Conservation (phyloP, 2,797 vertebrate species). For the Spatula versicolor region DNA sequence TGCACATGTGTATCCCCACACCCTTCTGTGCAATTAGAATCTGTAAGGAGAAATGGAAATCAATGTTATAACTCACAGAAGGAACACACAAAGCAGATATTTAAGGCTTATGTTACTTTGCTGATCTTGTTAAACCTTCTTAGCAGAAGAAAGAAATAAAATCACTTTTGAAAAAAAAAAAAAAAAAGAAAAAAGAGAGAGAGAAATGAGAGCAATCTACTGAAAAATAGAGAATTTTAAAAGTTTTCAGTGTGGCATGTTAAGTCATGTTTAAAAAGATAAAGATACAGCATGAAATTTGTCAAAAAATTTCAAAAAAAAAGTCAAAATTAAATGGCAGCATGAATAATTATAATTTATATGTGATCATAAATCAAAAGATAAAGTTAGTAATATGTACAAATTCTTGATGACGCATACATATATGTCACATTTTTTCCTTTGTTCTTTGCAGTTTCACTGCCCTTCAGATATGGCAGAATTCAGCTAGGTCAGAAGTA, state of each 20-base stretch:
- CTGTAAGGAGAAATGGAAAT: slow-evolving; percentile 26
- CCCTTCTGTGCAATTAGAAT: slow-evolving; percentile 25
- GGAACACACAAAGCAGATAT: not conserved
- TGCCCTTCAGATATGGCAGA: not conserved
- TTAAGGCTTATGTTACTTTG: not conserved
- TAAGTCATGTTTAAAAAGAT: not conserved
- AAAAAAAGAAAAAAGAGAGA: not conserved
- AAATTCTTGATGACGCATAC: not conserved
- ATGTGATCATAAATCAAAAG: not conserved
- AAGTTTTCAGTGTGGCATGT: not conserved
- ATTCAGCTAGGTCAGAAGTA: not conserved
- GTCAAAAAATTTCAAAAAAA: too few species aligned
- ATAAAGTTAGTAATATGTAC: not conserved
- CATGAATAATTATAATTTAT: not conserved
- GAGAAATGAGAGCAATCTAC: not conserved
- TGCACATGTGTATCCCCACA: slow-evolving; percentile 16
- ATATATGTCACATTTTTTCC: not conserved
- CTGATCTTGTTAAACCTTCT: not conserved
- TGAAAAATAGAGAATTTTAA: not conserved
- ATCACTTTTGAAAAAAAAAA: not conserved
- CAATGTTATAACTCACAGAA: not conserved
- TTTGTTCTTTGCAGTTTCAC: not conserved
- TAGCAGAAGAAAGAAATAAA: not conserved
- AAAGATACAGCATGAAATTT: not conserved
- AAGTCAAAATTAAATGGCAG: not conserved